These are phyloP conservation scores for Chloroceryle amazona DNA, from an alignment of 2,797 vertebrate species.

Conservation along the genomic window DNA sequence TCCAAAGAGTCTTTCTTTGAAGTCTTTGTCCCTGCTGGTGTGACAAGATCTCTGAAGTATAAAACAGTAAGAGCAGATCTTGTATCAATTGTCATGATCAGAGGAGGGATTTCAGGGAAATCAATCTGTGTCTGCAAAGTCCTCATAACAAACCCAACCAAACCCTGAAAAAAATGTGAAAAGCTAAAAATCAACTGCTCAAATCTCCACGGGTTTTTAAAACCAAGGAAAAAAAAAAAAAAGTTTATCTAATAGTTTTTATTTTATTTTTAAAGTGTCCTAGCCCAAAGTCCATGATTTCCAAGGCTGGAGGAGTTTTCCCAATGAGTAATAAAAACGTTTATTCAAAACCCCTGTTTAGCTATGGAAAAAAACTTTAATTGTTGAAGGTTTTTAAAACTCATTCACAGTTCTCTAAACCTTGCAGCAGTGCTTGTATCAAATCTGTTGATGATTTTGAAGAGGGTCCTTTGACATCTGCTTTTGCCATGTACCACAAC, in stretches of 20 bases:
- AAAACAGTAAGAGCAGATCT: not conserved
- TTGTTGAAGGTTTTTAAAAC: not conserved
- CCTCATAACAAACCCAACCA: fast-evolving
- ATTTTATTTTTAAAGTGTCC: not conserved
- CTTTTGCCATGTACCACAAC: not conserved
- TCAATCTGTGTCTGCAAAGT: not conserved
- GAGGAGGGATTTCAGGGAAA: not conserved
- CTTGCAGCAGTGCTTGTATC: not conserved
- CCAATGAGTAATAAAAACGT: not conserved
- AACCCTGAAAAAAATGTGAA: not conserved
- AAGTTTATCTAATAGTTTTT: not conserved
- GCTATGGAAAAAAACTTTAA: not conserved
- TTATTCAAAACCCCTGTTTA: not conserved
- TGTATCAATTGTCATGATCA: not conserved
- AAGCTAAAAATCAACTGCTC: not conserved
- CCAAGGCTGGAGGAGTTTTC: not conserved
- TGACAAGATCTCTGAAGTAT: not conserved
- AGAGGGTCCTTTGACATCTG: not conserved
- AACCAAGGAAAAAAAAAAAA: not conserved
- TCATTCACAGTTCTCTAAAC: not conserved
- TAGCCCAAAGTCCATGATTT: not conserved
- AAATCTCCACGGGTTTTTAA: not conserved
- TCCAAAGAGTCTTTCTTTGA: not conserved
- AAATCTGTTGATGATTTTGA: not conserved
- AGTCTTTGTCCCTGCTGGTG: not conserved